Base-by-base conservation (phyloP, 2,113 vertebrate genomes). In the Rallus limicola region DNA sequence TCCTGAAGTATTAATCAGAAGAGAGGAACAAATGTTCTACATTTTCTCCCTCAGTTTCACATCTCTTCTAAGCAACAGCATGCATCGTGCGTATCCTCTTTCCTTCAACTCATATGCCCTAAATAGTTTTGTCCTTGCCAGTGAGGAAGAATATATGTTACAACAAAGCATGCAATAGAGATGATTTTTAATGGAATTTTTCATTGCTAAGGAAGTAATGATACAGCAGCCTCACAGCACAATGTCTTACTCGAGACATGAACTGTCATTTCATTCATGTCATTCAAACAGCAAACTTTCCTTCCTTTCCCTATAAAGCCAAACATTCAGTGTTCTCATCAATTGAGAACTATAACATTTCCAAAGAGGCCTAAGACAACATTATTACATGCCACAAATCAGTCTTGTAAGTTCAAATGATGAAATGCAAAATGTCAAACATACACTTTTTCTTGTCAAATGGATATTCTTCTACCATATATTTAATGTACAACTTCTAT, bases 191-290 rank as follows among this genome's bases (percentile, higher is more conserved):
- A 97, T 95, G 88, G 88, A 91, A 94, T 95, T 95, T 96, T 97
- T 96, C 94, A 93, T 86, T 92, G 86, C 90, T 94, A 93, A 95
- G 86, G 87, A 93, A 97, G 86, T 58, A 97, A 96, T 95, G 94
- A 96, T 86, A 91, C 67, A 91, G 82, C 77, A 84, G 90, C 93
- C 95, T 97, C 94, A 72, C 42, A 95, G 89, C 46, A 95, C 46
- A 85, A 75, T 70, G 75, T 81, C 63, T 91, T 82, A 90, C 84
- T 97, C 88, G 60, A 29, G 70, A 95, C 86, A 94, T 82, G 90
- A 98, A 65, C 94, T 97, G 91, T 93, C 97, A 98, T 96, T 97
- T 97, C 86, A 94, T 81, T 97, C 88, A 29, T 23, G 93, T 95
- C 97, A 97, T 63, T 97, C 95, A 97, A 92, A 90, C 21, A 90